Base-by-base conservation (phyloP, 2,113 vertebrate genomes). In the Etheostoma cragini region DNA sequence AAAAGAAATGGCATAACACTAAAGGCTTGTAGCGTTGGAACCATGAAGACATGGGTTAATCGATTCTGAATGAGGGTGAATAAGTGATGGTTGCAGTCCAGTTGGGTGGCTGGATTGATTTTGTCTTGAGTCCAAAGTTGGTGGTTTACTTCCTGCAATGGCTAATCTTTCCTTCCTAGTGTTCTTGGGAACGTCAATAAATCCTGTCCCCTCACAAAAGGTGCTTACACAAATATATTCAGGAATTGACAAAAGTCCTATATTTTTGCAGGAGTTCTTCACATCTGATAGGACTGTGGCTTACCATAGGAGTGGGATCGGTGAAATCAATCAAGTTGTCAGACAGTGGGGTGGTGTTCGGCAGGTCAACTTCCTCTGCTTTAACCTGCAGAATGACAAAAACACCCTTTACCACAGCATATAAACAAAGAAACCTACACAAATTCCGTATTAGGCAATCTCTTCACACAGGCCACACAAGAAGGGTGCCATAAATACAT, bases 241-340 rank as follows among this genome's bases (percentile, higher is more conserved):
- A 30, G 19, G 19, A 49, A 3, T 1, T 49, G 45, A 38, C 19
- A 73, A 3, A n/a, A 24, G 6, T 6, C 0, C 6, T 8, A 38
- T 38, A 38, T 38, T 38, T 38, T 38, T 66, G 52, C 17, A 33
- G 53, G 4, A 47, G 4, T 52, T 52, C 1, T 49, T 1, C 54
- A 22, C 35, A 62, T 33, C 12, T 22, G 22, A 17, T 30, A 1
- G 14, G 13, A 19, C 4, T 50, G 8, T 22, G 2, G 88, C 91
- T 95, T 95, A 98, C 97, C 87, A 90, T 93, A 76, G 96, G 95
- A 69, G 91, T 75, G 13, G 93, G 91, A 88, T 98, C 97, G n/a
- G 96, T 95, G 91, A 97, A 97, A 89, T 99, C 97, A 65, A 97
- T 97, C 79, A 99, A 95, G 96, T 99, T 98, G 85, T 98, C 97